Base-by-base conservation (phyloP, 2,113 vertebrate species). In the Galemys pyrenaicus region DNA sequence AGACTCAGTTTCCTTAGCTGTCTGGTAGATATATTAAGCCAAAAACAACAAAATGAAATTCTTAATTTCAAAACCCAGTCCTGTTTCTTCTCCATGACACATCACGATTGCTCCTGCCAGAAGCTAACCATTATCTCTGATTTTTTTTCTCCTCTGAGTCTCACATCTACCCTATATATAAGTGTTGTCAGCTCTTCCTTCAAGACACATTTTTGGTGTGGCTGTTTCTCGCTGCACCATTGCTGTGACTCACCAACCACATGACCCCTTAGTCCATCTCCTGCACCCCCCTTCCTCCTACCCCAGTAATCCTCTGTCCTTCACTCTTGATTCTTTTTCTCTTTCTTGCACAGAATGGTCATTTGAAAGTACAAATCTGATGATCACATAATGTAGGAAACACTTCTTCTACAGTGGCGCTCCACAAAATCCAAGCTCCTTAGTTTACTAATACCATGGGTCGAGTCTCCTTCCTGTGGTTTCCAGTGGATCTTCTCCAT, bases 221-320 rank as follows among this genome's bases (percentile, higher is more conserved):
- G 37, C 46, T 68, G 30, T 28, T 70, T 49, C 37, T 71, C 37
- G 62, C 10, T 37, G 17, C 1, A 11, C 19, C 11, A 20, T 8
- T 3, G 26, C 73, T 5, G 0, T 37, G 30, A 16, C 32, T 26
- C 13, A 49, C 9, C 30, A 15, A 35, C 13, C 6, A 5, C 5
- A 51, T 39, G 10, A 20, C 68, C 60, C 64, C 26, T 64, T 9
- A 6, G 9, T 8, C 46, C 26, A 8, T 44, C 44, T 68, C 35
- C 70, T 39, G 0, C 2, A 49, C 24, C 60, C 13, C 62, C 28
- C 26, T 30, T 11, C 24, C 9, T 60, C 22, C 22, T 16, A 22
- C 16, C 54, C 81, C 67, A 54, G 12, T 60, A 56, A 37, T 49
- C 56, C 41, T 6, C 41, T 4, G 0, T 2, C 28, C 17, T 64